A percentile compares a stretch with the other conserved stretches of the same genome.
These are phyloP conservation scores for Zeugodacus cucurbitae DNA, from an alignment of 1,140 invertebrate genomes.

Conservation along the genomic window DNA sequence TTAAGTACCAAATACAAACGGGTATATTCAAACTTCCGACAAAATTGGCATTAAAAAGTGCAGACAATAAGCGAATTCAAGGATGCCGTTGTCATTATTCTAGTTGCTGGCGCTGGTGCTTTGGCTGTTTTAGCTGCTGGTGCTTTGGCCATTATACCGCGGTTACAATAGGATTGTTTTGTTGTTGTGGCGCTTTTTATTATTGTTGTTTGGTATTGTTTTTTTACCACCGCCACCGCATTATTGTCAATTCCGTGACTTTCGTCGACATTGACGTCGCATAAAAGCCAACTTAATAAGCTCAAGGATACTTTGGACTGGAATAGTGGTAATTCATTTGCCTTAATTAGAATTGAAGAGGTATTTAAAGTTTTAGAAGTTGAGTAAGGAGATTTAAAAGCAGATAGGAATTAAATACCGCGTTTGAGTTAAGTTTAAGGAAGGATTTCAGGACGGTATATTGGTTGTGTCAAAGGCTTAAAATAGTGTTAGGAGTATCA, in stretches of 20 bases:
- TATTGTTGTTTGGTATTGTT: neutral
- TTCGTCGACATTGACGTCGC: conserved; percentile 11
- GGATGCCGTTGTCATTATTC: neutral
- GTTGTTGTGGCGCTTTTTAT: neutral
- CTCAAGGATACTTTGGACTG: neutral
- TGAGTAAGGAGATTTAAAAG: neutral
- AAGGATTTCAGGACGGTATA: too few species aligned
- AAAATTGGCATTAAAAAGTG: neutral
- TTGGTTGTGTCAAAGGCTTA: too few species aligned
- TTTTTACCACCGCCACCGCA: neutral
- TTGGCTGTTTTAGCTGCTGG: neutral
- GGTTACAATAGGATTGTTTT: neutral
- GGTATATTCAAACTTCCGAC: neutral
- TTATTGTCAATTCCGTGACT: neutral
- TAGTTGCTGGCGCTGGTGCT: neutral
- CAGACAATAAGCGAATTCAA: neutral
- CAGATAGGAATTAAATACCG: neutral
- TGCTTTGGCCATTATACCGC: neutral
- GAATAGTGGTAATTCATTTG: neutral
- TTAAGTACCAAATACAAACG: neutral
- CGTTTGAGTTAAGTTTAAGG: too few species aligned
- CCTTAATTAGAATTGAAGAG: neutral
- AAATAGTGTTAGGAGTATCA: too few species aligned
- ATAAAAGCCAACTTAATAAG: neutral
- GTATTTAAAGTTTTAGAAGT: neutral